phyloP scores from a whole-genome alignment of 2,797 vertebrate species.

The Mormyrus proboscirostris region DNA sequence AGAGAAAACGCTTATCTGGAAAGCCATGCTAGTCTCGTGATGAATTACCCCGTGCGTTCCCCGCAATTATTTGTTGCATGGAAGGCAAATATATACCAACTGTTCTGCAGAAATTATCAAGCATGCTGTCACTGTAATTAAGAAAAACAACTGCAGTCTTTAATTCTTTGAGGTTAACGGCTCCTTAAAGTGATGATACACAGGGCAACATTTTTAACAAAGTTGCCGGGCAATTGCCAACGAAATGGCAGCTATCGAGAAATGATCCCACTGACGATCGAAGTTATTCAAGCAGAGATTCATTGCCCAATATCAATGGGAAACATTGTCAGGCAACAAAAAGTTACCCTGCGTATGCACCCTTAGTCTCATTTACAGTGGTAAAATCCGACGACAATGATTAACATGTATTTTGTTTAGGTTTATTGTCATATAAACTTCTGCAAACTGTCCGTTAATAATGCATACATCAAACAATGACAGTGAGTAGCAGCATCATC shows the following conservation, averaged over 20 bases:
- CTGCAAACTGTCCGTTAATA: not conserved
- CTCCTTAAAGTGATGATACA: not conserved
- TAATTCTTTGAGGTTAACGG: not conserved
- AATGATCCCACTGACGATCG: not conserved
- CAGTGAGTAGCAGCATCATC: not conserved
- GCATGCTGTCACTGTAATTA: not conserved
- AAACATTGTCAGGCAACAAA: not conserved
- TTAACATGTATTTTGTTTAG: not conserved
- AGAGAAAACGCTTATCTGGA: not conserved
- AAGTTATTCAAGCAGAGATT: not conserved
- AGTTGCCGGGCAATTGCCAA: not conserved
- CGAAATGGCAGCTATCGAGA: not conserved
- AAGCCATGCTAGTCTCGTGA: not conserved
- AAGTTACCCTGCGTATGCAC: not conserved
- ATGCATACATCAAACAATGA: not conserved
- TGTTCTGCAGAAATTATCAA: not conserved
- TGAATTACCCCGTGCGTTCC: not conserved
- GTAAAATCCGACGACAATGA: not conserved
- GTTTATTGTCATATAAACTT: not conserved
- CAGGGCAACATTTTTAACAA: not conserved
- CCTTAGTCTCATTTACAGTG: not conserved
- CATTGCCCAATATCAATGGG: not conserved
- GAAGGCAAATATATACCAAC: not conserved
- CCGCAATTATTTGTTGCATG: not conserved
- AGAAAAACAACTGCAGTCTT: not conserved